Conservation (phyloP, 1,140 invertebrate species). For the Ridgeia piscesae region DNA sequence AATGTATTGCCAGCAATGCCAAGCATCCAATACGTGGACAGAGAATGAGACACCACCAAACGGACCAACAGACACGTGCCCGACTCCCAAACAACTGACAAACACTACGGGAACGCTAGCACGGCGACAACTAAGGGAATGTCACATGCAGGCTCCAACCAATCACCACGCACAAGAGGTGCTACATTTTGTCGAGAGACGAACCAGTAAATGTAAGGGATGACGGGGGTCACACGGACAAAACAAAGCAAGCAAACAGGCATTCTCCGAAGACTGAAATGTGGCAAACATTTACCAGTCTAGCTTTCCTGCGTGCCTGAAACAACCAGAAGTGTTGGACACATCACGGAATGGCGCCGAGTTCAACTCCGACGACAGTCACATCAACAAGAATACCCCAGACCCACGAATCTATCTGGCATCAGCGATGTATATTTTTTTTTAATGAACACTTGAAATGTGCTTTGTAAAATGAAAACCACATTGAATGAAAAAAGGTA, state of each 20-base stretch:
- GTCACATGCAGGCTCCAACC: neutral
- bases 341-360: neutral
- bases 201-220: neutral
- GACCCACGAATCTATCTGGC: neutral
- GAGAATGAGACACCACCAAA: neutral
- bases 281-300: constrained; percentile 21
- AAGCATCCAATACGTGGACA: too few species aligned
- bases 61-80: neutral
- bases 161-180: neutral
- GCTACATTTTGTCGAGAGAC: neutral
- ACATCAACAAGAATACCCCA: neutral
- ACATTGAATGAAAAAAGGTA: constrained; percentile 10
- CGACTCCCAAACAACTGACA: neutral
- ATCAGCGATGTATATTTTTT: neutral
- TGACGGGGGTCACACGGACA: neutral
- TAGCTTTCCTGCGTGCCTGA: constrained; percentile 23
- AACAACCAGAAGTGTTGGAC: constrained; percentile 8
- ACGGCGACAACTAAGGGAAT: neutral
- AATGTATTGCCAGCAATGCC: neutral
- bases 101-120: neutral
- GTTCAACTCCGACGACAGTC: neutral
- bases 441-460: neutral
- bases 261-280: neutral
- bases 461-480: neutral
- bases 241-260: constrained; percentile 5